Evolutionary conservation across 2,113 vertebrate genomes (phyloP), one percentile per base, ranked within the genome.

Genomic region (Hiodon tergisus): DNA sequence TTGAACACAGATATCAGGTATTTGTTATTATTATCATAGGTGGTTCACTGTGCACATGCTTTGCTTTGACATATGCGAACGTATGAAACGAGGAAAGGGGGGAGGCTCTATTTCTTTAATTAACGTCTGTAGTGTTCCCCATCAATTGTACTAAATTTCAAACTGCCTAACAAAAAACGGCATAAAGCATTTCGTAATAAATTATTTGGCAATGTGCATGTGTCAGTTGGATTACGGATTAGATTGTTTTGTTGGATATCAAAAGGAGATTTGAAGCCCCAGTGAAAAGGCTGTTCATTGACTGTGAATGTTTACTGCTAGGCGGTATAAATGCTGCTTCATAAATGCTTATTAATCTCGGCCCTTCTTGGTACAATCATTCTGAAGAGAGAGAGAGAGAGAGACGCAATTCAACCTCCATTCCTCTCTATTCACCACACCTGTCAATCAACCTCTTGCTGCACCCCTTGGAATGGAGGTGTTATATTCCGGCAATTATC

Each of bases 401-500:
- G 14, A 72, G 59, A 83, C 89, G 94, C 96, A 99, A 98, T 98
- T 98, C 95, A 97, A 91, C 94, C 93, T 93, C 95, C 94, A 95
- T 96, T 99, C 93, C 94, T 97, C 94, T 96, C 96, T 97, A 99
- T 98, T 97, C 95, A 95, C 92, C 92, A 91, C 93, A 93, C 95
- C 91, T 94, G 97, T 98, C 97, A 99, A 96, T 99, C 97, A 99
- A 93, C 81, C 87, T 91, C 89, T 89, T 90, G 93, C 95, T 92
- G 94, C 92, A 96, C 98, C 95, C 94, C 90, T 93, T 93, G 93
- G 94, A 98, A 97, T 96, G 96, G 97, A 99, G 97, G 97, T 98
- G 97, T 98, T 98, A 98, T 96, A 98, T 96, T 98, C 94, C 94
- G 88, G 95, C 97, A 99, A 99, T 99, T 99, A 99, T 98, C 97